Percentiles rank a stretch among this genome's conserved stretches.
phyloP scores from a whole-genome alignment of 2,113 vertebrate species.

The Perca flavescens region DNA sequence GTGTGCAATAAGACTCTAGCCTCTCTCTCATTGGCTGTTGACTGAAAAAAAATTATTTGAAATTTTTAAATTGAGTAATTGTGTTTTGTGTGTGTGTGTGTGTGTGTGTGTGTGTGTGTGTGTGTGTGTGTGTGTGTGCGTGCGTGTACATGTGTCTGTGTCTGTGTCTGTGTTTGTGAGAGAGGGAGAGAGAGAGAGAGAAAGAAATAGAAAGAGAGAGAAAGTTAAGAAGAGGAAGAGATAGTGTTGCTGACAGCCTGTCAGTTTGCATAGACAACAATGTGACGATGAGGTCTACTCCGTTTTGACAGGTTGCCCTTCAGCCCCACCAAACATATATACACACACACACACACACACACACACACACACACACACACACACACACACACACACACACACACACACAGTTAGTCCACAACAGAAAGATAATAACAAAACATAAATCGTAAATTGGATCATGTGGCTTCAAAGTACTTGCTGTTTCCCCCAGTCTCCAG shows the following conservation, averaged over 20 bases:
- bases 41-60: no score
- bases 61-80: no score
- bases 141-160: no score
- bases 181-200: no score
- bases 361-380: slow-evolving; percentile 30
- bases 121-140: no score
- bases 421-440: slow-evolving; percentile 29
- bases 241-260: slow-evolving; percentile 71
- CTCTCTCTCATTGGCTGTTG: no score
- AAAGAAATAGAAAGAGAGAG: not conserved
- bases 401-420: not conserved
- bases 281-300: slow-evolving; percentile 59
- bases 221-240: slow-evolving; percentile 43
- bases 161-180: no score
- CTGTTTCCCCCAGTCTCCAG: no score
- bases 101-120: no score
- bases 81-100: no score
- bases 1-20: no score
- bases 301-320: slow-evolving; percentile 64
- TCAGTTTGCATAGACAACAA: slow-evolving; percentile 70
- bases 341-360: slow-evolving; percentile 33
- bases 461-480: not conserved
- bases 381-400: slow-evolving; percentile 33
- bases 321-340: slow-evolving; percentile 1
- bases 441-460: slow-evolving; percentile 17